These are phyloP conservation scores for Trichonephila inaurata DNA, from an alignment of 1,140 invertebrate genomes.

Conservation along the genomic window DNA sequence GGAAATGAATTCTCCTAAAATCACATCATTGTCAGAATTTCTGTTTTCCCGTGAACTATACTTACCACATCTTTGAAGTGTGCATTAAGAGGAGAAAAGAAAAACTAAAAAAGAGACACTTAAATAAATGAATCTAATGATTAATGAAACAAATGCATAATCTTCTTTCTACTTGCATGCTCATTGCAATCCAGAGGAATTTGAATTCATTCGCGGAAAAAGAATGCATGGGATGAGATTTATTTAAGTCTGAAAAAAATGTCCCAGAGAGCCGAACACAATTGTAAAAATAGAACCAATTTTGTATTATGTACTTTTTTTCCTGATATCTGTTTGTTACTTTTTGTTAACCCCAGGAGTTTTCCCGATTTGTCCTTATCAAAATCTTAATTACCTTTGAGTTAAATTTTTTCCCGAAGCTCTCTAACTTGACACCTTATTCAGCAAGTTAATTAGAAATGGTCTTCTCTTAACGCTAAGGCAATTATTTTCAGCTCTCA, in stretches of 20 bases:
- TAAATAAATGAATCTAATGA: slow-evolving; percentile 43
- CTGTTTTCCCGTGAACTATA: not conserved
- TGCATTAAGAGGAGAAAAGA: not conserved
- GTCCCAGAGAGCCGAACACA: not conserved
- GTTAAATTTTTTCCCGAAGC: slow-evolving; percentile 50
- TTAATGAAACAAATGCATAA: slow-evolving; percentile 19
- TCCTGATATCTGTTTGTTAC: not conserved
- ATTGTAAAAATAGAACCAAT: slow-evolving; percentile 49
- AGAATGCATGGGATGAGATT: slow-evolving; percentile 20
- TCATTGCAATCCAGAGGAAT: not conserved
- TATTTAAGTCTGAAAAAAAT: not conserved
- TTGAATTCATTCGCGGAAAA: not conserved
- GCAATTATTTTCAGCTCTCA: slow-evolving; percentile 65
- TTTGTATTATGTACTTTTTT: slow-evolving; percentile 22
- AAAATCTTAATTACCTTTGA: slow-evolving; percentile 67
- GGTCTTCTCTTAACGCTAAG: slow-evolving; percentile 43
- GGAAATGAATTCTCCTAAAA: not conserved
- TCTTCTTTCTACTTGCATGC: not conserved
- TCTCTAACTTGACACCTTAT: slow-evolving; percentile 69
- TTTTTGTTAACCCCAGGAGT: slow-evolving; percentile 55
- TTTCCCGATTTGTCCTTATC: slow-evolving; percentile 65
- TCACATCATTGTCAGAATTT: not conserved
- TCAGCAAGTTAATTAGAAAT: slow-evolving; percentile 72
- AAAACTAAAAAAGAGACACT: not conserved
- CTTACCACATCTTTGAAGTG: not conserved